phyloP scores from a whole-genome alignment of 92 coral and sea anemone species.

The Epizoanthus scotinus region DNA sequence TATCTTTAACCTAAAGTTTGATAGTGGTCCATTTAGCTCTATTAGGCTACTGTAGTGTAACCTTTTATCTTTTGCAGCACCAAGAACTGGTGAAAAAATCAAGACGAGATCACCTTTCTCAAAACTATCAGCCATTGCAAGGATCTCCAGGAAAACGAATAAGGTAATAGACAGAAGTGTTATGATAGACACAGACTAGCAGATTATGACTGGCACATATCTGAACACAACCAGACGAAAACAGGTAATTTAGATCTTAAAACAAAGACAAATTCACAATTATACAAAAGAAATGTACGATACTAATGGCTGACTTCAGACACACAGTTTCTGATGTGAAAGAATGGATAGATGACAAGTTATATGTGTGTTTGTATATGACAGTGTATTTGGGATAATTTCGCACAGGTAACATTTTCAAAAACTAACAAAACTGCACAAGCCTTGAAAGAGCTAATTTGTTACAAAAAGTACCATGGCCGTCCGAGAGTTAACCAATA shows the following conservation, averaged over 20 bases:
- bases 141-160: conserved; percentile 83
- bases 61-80: neutral
- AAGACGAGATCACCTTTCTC: conserved; percentile 83
- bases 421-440: no score
- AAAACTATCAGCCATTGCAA: conserved; percentile 84
- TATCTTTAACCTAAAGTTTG: neutral
- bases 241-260: neutral
- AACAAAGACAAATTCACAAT: neutral
- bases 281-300: neutral
- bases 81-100: conserved; percentile 66
- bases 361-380: no score
- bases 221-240: neutral
- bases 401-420: no score
- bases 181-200: neutral
- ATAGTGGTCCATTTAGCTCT: neutral
- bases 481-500: no score
- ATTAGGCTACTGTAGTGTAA: conserved; percentile 26
- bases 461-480: no score
- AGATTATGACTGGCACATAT: neutral
- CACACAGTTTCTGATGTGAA: no score
- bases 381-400: no score
- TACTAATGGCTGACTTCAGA: no score
- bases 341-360: no score
- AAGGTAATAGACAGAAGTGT: conserved; percentile 41
- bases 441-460: no score